A percentile compares a stretch with the other conserved stretches of the same genome.
These are phyloP conservation scores for Chamaedrilus cognettii DNA, from an alignment of 2,888 invertebrate species.

Conservation along the genomic window DNA sequence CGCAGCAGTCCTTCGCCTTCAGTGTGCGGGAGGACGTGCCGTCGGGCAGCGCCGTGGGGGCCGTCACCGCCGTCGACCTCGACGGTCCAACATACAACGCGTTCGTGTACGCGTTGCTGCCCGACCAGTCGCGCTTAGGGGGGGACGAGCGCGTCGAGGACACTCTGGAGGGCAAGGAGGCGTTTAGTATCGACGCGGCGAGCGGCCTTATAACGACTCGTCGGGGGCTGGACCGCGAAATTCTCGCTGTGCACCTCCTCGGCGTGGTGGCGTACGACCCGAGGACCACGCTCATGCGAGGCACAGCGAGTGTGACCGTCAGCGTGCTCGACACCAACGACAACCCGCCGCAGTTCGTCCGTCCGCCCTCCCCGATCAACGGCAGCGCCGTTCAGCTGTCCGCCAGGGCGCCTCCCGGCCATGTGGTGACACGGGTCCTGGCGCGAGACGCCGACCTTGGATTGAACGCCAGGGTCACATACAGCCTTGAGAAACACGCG, in stretches of 20 bases:
- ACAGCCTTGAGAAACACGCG: slow-evolving; percentile 5
- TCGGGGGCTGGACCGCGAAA: slow-evolving; percentile 32
- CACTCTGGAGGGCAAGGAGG: not conserved
- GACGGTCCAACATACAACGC: slow-evolving; percentile 20
- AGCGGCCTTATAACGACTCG: slow-evolving; percentile 27
- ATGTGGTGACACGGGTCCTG: slow-evolving; percentile 15
- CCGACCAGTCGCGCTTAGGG: not conserved
- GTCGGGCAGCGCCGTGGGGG: slow-evolving; percentile 17
- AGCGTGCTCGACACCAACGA: slow-evolving; percentile 34
- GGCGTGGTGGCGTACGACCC: slow-evolving; percentile 29
- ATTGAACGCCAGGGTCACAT: slow-evolving; percentile 21
- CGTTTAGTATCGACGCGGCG: slow-evolving; percentile 8
- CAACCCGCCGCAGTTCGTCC: slow-evolving; percentile 31
- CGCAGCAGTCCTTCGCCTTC: slow-evolving; percentile 18
- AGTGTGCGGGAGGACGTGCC: slow-evolving; percentile 22
- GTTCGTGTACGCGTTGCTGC: slow-evolving; percentile 10
- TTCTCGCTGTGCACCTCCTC: slow-evolving; percentile 15
- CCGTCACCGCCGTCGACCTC: slow-evolving; percentile 16
- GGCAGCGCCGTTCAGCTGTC: slow-evolving; percentile 24
- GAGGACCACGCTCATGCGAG: slow-evolving; percentile 10
- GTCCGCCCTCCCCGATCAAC: slow-evolving; percentile 25
- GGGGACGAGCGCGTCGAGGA: no score
- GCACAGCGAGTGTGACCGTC: slow-evolving; percentile 28
- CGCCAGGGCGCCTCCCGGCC: slow-evolving; percentile 16
- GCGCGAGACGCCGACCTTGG: slow-evolving; percentile 27